phyloP scores from a whole-genome alignment of 2,888 invertebrate species.

The Neoascia interrupta region DNA sequence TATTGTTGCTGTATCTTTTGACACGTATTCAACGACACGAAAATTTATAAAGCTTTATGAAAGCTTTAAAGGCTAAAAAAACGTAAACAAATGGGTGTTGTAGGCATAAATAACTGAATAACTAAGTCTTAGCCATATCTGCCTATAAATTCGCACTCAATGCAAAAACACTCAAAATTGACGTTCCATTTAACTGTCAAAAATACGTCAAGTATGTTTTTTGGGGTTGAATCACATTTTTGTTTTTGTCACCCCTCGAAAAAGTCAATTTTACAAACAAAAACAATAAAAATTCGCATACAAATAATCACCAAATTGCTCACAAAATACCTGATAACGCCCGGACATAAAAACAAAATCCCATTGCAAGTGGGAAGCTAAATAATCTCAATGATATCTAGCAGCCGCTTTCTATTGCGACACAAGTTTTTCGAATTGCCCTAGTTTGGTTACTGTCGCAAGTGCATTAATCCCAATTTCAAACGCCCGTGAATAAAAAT shows the following conservation, averaged over 20 bases:
- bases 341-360: neutral
- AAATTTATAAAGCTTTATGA: too few species aligned
- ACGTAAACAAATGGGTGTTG: too few species aligned
- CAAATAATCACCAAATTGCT: neutral
- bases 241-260: constrained; percentile 33
- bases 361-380: neutral
- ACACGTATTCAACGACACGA: too few species aligned
- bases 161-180: too few species aligned
- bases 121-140: too few species aligned
- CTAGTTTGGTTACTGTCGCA: constrained; percentile 31
- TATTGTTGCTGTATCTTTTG: too few species aligned
- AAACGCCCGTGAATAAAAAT: constrained; percentile 24
- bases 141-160: too few species aligned
- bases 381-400: constrained; percentile 18
- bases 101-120: too few species aligned
- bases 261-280: constrained; percentile 43
- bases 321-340: neutral
- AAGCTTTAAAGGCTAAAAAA: too few species aligned
- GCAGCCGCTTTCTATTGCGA: constrained; percentile 33
- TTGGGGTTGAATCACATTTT: constrained; percentile 31
- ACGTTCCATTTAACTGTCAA: neutral
- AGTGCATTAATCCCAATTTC: constrained; percentile 49
- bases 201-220: constrained; percentile 11
- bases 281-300: constrained; percentile 26
- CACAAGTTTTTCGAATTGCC: constrained; percentile 43